phyloP scores from a whole-genome alignment of 2,888 invertebrate genomes.

The Rutpela maculata region DNA sequence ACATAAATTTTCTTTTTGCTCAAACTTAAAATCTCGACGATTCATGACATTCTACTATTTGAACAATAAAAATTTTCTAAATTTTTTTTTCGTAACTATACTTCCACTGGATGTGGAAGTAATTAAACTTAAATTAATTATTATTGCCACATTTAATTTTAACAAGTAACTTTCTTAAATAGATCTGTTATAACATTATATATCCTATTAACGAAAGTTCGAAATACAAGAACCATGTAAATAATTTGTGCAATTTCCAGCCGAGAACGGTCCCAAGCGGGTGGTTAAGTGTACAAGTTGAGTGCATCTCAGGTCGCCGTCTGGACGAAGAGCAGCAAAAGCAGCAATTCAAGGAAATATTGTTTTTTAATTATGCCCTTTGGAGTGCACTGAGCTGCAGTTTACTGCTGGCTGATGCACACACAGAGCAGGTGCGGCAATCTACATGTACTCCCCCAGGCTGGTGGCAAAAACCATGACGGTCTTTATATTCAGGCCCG shows the following conservation, averaged over 20 bases:
- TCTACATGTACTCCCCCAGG: slow-evolving; percentile 50
- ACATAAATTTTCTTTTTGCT: no score
- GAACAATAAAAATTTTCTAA: no score
- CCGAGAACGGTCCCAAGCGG: slow-evolving; percentile 33
- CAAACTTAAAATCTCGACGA: no score
- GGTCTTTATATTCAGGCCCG: slow-evolving; percentile 35
- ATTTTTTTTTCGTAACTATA: no score
- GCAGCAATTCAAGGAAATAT: slow-evolving; percentile 53
- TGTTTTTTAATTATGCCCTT: slow-evolving; percentile 56
- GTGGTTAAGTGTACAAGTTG: slow-evolving; percentile 35
- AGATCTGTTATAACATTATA: no score
- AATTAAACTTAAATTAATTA: no score
- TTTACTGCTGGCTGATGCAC: slow-evolving; percentile 44
- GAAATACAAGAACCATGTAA: not conserved
- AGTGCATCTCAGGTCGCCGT: slow-evolving; percentile 42
- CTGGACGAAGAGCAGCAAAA: slow-evolving; percentile 45
- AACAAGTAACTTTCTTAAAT: no score
- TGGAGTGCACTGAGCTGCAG: slow-evolving; percentile 48
- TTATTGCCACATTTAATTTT: no score
- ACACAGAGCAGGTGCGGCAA: slow-evolving; percentile 47
- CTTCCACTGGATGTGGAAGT: no score
- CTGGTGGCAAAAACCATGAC: slow-evolving; percentile 37
- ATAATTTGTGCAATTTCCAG: slow-evolving; percentile 19
- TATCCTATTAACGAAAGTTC: not conserved
- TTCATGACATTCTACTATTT: no score